Conservation (phyloP, 2,888 invertebrate species). For the Lasioglossum zephyrum region DNA sequence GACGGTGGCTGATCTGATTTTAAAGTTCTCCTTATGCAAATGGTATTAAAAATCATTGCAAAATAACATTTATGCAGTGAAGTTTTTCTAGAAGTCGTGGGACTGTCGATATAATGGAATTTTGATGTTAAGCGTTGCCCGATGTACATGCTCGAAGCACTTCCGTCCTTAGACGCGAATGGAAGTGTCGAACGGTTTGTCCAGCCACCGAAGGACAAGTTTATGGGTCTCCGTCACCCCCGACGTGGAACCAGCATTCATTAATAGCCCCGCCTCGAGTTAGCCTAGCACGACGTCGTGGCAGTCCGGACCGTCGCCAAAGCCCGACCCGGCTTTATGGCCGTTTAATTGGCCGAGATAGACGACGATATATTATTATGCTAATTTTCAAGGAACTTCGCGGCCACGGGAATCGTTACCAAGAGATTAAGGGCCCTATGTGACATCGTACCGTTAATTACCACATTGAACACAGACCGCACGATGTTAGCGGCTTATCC, state of each 20-base stretch:
- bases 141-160: background rate
- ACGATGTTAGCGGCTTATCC: slow-evolving; percentile 70
- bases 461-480: slow-evolving; percentile 68
- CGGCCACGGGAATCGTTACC: slow-evolving; percentile 68
- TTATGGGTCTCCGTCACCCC: slow-evolving; percentile 76
- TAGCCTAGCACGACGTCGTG: slow-evolving; percentile 69
- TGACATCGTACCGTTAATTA: slow-evolving; percentile 75
- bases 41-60: background rate
- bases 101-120: background rate
- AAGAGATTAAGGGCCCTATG: slow-evolving; percentile 71
- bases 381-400: slow-evolving; percentile 76
- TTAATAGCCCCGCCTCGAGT: slow-evolving; percentile 76
- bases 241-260: slow-evolving; percentile 76
- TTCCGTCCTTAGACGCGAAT: slow-evolving; percentile 6
- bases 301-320: slow-evolving; percentile 67
- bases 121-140: background rate
- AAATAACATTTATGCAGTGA: background rate
- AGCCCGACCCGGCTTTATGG: slow-evolving; percentile 77
- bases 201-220: slow-evolving; percentile 73
- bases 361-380: slow-evolving; percentile 78
- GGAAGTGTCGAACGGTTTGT: slow-evolving; percentile 34
- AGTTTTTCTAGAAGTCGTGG: background rate
- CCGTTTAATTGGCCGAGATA: slow-evolving; percentile 78
- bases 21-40: background rate
- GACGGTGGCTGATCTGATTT: too few species aligned